A percentile compares a stretch with the other conserved stretches of the same genome.
Evolutionary conservation across 2,113 vertebrate species (phyloP).

Genomic region (Thamnaconus septentrionalis): DNA sequence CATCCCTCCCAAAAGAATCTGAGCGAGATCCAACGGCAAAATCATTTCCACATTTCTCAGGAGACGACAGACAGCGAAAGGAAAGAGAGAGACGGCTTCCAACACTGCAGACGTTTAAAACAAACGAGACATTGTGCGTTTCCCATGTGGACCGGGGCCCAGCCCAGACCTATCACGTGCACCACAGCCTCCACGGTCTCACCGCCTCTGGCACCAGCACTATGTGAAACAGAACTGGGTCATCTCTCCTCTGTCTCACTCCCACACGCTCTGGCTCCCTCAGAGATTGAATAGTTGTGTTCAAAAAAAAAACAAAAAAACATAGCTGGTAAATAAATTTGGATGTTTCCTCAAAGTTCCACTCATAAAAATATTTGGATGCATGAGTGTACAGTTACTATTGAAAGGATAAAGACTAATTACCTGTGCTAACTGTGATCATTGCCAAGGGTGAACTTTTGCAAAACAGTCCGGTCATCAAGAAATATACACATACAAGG

Average conservation of each 20-base stretch:
- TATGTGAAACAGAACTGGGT: slow-evolving; percentile 74
- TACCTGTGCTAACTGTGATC: no score
- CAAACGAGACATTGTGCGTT: slow-evolving; percentile 76
- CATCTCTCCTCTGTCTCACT: slow-evolving; percentile 53
- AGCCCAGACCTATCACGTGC: slow-evolving; percentile 70
- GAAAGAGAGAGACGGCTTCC: slow-evolving; percentile 61
- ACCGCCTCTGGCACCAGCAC: slow-evolving; percentile 62
- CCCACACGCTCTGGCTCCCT: slow-evolving; percentile 44
- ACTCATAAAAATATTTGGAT: no score
- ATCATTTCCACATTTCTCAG: slow-evolving; percentile 84
- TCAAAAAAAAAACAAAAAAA: background rate
- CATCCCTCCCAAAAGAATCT: slow-evolving; percentile 76
- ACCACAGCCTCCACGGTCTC: slow-evolving; percentile 57
- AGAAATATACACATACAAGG: no score
- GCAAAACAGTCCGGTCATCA: no score
- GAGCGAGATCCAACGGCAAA: slow-evolving; percentile 77
- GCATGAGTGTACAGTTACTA: no score
- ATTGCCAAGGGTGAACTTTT: background rate
- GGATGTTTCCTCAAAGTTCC: no score
- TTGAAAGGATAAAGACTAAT: no score
- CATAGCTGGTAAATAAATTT: slow-evolving; percentile 14
- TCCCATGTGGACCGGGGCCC: slow-evolving; percentile 66
- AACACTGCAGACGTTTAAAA: slow-evolving; percentile 69
- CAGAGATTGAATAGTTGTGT: slow-evolving; percentile 35
- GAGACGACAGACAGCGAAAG: slow-evolving; percentile 72